phyloP scores from a whole-genome alignment of 2,888 invertebrate genomes.

The Catocala fraxini region DNA sequence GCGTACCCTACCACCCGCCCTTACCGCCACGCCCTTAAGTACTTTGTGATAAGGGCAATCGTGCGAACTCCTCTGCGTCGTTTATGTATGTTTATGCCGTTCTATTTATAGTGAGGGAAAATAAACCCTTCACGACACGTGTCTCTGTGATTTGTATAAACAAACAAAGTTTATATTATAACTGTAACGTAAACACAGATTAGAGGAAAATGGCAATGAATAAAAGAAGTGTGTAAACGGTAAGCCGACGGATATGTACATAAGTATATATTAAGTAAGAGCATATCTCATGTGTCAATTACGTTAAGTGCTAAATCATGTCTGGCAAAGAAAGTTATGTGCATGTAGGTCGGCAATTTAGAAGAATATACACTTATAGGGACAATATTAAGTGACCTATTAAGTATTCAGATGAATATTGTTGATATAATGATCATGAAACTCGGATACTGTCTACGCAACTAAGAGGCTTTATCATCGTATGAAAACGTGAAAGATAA shows the following conservation, averaged over 20 bases:
- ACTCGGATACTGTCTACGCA: conserved; percentile 24
- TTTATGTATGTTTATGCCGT: conserved; percentile 52
- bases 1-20: conserved; percentile 53
- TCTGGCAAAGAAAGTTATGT: conserved; percentile 61
- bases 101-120: conserved; percentile 50
- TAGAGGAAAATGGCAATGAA: conserved; percentile 19
- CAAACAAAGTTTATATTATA: conserved; percentile 29
- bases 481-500: conserved; percentile 5
- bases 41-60: conserved; percentile 72
- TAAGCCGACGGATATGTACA: conserved; percentile 7
- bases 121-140: conserved; percentile 49
- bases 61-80: conserved; percentile 52
- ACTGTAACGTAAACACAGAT: conserved; percentile 25
- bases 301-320: conserved; percentile 76
- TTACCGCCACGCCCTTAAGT: conserved; percentile 61
- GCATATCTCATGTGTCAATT: conserved; percentile 59
- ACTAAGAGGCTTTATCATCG: background rate
- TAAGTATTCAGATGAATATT: conserved; percentile 49
- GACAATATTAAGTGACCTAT: conserved; percentile 50
- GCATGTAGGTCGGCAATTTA: conserved; percentile 58
- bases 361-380: conserved; percentile 53
- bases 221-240: conserved; percentile 3
- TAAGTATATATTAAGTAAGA: conserved; percentile 25
- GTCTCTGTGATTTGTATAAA: conserved; percentile 39
- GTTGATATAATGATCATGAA: conserved; percentile 36